Evolutionary conservation across 2,888 invertebrate species (phyloP), one percentile per base, ranked within the genome.

Genomic region (Myopa tessellatipennis): DNA sequence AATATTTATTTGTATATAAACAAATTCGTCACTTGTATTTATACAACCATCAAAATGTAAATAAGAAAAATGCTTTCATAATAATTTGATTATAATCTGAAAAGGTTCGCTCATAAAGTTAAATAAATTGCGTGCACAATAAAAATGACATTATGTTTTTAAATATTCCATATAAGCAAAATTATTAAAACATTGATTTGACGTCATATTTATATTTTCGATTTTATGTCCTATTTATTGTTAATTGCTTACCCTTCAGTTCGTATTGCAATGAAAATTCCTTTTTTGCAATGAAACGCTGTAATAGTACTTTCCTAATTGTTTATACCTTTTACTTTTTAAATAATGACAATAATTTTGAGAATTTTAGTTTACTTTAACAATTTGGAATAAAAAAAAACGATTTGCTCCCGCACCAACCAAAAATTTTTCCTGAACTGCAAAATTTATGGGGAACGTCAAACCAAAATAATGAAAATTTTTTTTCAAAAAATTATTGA

Each of bases 311-410:
- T 18, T 50, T 38, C 18, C 16, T 63, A 26, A 40, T 18, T 74
- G 14, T 52, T 74, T 65, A 63, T 16, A 0, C 38, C 36, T 65
- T 52, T 65, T 67, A 3, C 6, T 36, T 50, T 7, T n/a, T 60
- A 60, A 38, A 55, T 26, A 34, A 34, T 74, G n/a, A 52, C 36
- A 50, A 55, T 74, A 12, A 65, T 26, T 67, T 74, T 52, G 36
- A 74, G 52, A 60, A 65, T 65, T 74, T 65, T 63, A 63, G 50
- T 65, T 74, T 52, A 74, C 74, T 74, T 74, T 38, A 74, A 50
- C 14, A 74, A 65, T 74, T 74, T 74, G 26, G 34, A 74, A 5
- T 38, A n/a, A 40, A 74, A 74, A 74, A 45, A 63, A 34, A 36
- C 52, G n/a, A 70, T 10, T 63, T 73, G 16, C 52, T 50, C 10